These are phyloP conservation scores for Dryadula phaetusa DNA, from an alignment of 2,888 invertebrate genomes.

Conservation along the genomic window DNA sequence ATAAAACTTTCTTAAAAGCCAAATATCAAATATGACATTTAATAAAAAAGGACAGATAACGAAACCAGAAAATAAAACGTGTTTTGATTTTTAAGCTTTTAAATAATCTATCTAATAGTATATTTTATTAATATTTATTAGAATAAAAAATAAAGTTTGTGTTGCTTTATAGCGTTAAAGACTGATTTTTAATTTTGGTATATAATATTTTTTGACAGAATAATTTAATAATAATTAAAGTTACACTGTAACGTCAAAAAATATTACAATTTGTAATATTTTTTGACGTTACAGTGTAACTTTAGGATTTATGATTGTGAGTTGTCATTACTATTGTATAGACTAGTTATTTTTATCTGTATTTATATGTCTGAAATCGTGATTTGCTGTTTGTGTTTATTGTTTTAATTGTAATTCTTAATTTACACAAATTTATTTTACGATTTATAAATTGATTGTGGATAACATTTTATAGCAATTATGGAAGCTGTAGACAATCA, in stretches of 20 bases:
- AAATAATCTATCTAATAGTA: not conserved
- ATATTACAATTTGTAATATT: too few relatives aligned
- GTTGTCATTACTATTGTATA: not conserved
- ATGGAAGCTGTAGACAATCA: constrained; percentile 61
- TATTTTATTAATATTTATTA: not conserved
- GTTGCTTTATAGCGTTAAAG: too few relatives aligned
- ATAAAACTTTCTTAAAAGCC: not conserved
- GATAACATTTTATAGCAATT: not conserved
- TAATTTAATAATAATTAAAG: too few relatives aligned
- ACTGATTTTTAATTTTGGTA: too few relatives aligned
- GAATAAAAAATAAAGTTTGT: too few relatives aligned
- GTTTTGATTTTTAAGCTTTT: constrained; percentile 1
- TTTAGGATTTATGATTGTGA: not conserved
- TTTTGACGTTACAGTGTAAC: too few relatives aligned
- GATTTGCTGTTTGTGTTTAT: constrained; percentile 8
- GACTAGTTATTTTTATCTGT: not conserved
- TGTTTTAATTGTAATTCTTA: not conserved
- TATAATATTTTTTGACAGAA: too few relatives aligned
- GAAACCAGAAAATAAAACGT: not conserved
- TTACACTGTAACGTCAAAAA: too few relatives aligned
- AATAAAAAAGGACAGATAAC: constrained; percentile 13
- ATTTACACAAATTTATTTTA: not conserved
- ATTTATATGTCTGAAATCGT: not conserved
- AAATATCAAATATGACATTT: constrained; percentile 18
- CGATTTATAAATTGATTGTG: not conserved